Conservation (phyloP, 1,140 invertebrate genomes). For the Drosophila lini region DNA sequence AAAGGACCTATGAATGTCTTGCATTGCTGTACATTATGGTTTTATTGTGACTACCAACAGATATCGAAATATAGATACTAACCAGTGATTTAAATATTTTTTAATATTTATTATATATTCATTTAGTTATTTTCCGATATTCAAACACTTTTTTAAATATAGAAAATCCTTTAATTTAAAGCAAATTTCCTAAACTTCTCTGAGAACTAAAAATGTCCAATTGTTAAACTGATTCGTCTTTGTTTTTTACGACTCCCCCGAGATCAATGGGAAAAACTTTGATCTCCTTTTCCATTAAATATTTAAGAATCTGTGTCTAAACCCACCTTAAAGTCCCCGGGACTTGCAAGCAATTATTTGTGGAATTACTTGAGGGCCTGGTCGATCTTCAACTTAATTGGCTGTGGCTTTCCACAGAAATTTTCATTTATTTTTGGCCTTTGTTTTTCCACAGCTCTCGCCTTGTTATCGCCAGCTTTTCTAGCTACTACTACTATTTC, state of each 20-base stretch:
- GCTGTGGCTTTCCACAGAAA: slow-evolving; percentile 24
- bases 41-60: not conserved
- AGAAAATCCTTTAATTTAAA: not conserved
- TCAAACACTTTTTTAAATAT: too few species aligned
- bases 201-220: slow-evolving; percentile 9
- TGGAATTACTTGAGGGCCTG: slow-evolving; percentile 18
- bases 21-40: too few species aligned
- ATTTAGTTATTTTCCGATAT: too few species aligned
- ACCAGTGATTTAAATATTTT: too few species aligned
- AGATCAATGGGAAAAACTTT: slow-evolving; percentile 10
- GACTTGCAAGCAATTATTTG: slow-evolving; percentile 12
- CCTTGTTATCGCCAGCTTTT: not conserved
- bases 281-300: not conserved
- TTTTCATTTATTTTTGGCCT: slow-evolving; percentile 36
- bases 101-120: too few species aligned
- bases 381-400: slow-evolving; percentile 35
- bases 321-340: slow-evolving; percentile 11
- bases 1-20: not conserved
- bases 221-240: slow-evolving; percentile 12
- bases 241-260: slow-evolving; percentile 20
- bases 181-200: not conserved
- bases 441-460: slow-evolving; percentile 20
- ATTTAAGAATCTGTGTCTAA: slow-evolving; percentile 8
- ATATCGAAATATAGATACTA: too few species aligned
- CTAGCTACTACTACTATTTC: not conserved